Percentiles rank a stretch among this genome's conserved stretches.
Conservation (phyloP, 2,888 invertebrate species). For the Andrena hattorfiana region DNA sequence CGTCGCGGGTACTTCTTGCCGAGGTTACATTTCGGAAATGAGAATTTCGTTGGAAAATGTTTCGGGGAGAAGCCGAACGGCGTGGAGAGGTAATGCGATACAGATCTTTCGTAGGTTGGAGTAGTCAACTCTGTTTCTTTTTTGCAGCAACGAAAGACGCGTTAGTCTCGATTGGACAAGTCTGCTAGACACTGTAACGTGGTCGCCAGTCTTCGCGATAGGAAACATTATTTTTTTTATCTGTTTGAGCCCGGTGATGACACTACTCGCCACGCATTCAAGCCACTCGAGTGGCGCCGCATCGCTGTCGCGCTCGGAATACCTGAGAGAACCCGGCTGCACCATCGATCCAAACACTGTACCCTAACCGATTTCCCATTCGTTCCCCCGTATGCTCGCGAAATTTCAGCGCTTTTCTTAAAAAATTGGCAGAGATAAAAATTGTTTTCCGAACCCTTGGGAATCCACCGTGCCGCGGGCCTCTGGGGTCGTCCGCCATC, state of each 20-base stretch:
- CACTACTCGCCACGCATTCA: constrained; percentile 9
- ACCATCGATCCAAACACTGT: neutral
- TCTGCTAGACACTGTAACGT: neutral
- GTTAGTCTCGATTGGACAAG: neutral
- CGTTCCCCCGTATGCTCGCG: neutral
- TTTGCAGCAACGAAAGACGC: neutral
- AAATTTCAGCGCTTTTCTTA: neutral
- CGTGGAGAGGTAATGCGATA: too few relatives aligned
- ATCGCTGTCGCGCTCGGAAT: neutral
- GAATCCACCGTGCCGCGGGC: neutral
- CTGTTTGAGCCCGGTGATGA: neutral
- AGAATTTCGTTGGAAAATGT: neutral
- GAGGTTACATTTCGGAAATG: neutral
- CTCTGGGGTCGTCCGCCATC: neutral
- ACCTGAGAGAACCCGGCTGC: neutral
- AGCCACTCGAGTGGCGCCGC: neutral
- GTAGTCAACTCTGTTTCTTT: neutral
- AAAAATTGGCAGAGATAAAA: constrained; percentile 34
- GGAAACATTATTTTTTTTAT: neutral
- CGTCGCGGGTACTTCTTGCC: neutral
- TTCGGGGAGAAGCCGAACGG: neutral
- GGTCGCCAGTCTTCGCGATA: neutral
- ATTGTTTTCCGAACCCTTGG: neutral
- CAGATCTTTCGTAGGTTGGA: neutral
- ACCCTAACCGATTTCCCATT: too few relatives aligned